Evolutionary conservation across 1,140 invertebrate genomes (phyloP), one percentile per base, ranked within the genome.

Genomic region (Drosophila takahashii): DNA sequence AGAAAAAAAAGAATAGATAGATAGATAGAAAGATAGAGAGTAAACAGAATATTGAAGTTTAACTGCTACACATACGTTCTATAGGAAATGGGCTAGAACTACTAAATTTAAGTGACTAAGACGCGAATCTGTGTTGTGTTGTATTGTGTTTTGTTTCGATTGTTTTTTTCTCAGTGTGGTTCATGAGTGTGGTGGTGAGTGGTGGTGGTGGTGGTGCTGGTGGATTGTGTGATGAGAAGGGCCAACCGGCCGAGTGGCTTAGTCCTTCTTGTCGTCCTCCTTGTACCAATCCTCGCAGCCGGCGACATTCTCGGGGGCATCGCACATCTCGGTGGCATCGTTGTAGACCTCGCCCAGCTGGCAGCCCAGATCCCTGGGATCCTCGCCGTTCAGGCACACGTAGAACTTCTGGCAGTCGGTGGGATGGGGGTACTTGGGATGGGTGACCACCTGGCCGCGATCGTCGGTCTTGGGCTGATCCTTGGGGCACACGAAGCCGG

Each of bases 201-300:
- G 15, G 32, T 22, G 22, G 22, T n/a, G n/a, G n/a, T n/a, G n/a
- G 75, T 57, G 39, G 48, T 64, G 15, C 27, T 22, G 22, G 22
- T 22, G 22, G 22, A 22, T 22, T 22, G 41, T 48, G 42, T 18
- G 37, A 53, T 51, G 39, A 22, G 26, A 22, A 11, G 4, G 22
- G 6, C 11, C 15, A 13, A 37, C n/a, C 34, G 16, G 32, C 22
- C 3, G 51, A 16, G 9, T 15, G 42, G 32, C 50, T 79, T 92
- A 91, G 26, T 86, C 54, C 53, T 90, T 91, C 62, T 91, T 90
- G 32, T 94, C 93, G 73, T 94, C 94, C 62, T 97, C 96, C 92
- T 96, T 97, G 94, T 96, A 97, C 96, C 96, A 97, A 86, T 97
- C 96, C 94, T 96, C 96, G 90, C 96, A 98, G 94, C 96, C 96